Evolutionary conservation across 1,140 invertebrate genomes (phyloP), one percentile per base, ranked within the genome.

Genomic region (Streblospio benedicti): DNA sequence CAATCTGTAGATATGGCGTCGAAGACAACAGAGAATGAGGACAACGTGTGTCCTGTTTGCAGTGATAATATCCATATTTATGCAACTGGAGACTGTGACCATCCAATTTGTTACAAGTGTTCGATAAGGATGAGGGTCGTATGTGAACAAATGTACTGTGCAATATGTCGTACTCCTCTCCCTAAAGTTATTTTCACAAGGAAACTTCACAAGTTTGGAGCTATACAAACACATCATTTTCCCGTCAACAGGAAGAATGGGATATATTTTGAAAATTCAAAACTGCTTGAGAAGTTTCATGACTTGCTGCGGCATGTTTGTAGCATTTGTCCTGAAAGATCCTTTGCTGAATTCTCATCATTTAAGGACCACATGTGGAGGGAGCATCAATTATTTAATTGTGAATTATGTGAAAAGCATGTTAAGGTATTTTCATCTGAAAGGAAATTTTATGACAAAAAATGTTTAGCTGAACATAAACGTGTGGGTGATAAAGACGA

Each of bases 361-460:
- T 81, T 97, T 0, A 86, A 86, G 72, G 85, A 88, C 65, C 93
- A 98, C 76, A 87, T 96, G 81, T 81, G 85, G 65, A 83, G 84
- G 67, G 84, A 84, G 33, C 94, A 98, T 78, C 85, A 90, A 61
- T 75, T 89, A 45, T 86, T 86, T 75, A 93, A 86, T 69, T 98
- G 93, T 80, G 90, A 95, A 73, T 80, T 97, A 0, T 98, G 94
- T 76, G 85, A 90, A 1, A 86, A 90, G 65, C 85, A 95, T 78
- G 82, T 97, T 32, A 94, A 87, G 87, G 91, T 96, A 67, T 97
- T 97, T 72, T 87, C 90, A 0, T 84, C 81, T 68, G 93, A 98
- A 76, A 80, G 92, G 43, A 85, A 87, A 59, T 89, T 85, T 69
- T 97, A 98, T 70, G 88, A 83, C 0, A 80, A 89, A 60, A 70